These are phyloP conservation scores for Ganaspis sp. DNA, from an alignment of 1,140 invertebrate genomes.

Conservation along the genomic window DNA sequence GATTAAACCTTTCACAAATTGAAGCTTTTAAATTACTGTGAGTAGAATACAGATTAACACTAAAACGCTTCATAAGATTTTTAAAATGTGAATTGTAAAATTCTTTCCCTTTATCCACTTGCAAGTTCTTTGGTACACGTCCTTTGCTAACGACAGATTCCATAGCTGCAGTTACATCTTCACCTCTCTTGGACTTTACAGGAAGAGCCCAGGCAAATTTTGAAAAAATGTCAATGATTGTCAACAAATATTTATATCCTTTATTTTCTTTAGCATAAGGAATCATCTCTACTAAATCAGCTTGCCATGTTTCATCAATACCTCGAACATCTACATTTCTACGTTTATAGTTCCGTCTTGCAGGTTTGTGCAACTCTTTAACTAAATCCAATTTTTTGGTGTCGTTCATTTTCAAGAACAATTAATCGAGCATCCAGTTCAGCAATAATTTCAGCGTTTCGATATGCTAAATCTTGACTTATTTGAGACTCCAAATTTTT, in stretches of 20 bases:
- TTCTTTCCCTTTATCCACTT: too few species aligned
- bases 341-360: background rate
- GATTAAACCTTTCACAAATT: too few species aligned
- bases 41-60: constrained; percentile 65
- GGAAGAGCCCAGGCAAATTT: constrained; percentile 44
- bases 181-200: constrained; percentile 38
- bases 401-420: background rate
- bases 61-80: too few species aligned
- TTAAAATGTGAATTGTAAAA: too few species aligned
- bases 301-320: too few species aligned
- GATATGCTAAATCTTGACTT: background rate
- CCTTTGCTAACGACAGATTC: background rate
- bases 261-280: background rate
- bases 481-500: too few species aligned
- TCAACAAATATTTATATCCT: constrained; percentile 40
- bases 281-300: too few species aligned
- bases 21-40: constrained; percentile 50
- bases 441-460: too few species aligned
- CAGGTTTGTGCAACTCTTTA: background rate
- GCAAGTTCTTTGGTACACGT: too few species aligned
- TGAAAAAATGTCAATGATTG: constrained; percentile 43
- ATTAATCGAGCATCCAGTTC: too few species aligned
- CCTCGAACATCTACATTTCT: too few species aligned
- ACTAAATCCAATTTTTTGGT: background rate
- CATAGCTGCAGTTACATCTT: constrained; percentile 38